Base-by-base conservation (phyloP, 2,797 vertebrate genomes). In the Muscicapa comitata region DNA sequence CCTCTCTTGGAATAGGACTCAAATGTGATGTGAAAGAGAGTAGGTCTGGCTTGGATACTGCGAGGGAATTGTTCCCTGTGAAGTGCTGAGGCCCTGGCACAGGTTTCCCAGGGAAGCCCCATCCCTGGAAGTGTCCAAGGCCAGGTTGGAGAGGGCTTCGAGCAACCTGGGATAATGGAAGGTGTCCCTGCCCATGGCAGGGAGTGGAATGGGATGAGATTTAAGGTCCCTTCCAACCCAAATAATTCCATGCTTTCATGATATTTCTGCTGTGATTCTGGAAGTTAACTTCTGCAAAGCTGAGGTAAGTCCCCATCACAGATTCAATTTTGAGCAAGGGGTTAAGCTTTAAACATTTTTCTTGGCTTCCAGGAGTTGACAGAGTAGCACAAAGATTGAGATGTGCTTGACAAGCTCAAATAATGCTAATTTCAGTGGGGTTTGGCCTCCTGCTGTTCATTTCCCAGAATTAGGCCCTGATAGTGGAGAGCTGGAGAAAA, bases 101-200 rank as follows among this genome's bases (percentile, higher is more conserved):
- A 38, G 31, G 7, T 0, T 87, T 3, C 13, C 45, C 76, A 38
- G 28, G 25, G 53, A 1, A 38, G 29, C 24, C 15, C n/a, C 42
- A 31, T 40, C 29, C 17, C 21, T 61, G 54, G 40, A 1, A 55
- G 7, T 15, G 9, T 4, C 19, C 62, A 12, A 43, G 31, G 19
- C 31, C 31, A 37, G 77, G 35, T 0, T 61, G 54, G 68, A 47
- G 0, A 0, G 61, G 5, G 2, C 26, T 55, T 19, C 16, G 48
- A 55, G 31, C 21, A 68, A 0, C 9, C 35, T 61, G 54, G 26
- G 26, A 1, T 0, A 12, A 42, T 50, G 35, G 11, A 4, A 68
- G 10, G 1, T 53, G 45, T 45, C 24, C 53, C 38, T 72, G 37
- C 13, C 4, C 18, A 37, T 13, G n/a, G 15, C 8, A 33, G 19